phyloP scores from a whole-genome alignment of 1,140 invertebrate genomes.

The Batillaria attramentaria region DNA sequence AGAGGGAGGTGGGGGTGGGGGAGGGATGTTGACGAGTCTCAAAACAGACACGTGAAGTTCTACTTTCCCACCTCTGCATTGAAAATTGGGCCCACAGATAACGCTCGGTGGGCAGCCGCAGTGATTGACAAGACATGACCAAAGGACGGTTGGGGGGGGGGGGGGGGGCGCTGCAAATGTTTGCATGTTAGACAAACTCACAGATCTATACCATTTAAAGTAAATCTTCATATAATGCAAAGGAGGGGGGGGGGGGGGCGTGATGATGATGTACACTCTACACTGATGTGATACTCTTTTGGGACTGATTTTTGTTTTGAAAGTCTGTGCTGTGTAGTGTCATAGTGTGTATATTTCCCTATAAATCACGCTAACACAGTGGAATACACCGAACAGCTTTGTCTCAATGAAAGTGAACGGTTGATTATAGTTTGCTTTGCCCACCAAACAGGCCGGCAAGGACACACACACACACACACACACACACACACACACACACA shows the following conservation, averaged over 20 bases:
- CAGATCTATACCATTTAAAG: not conserved
- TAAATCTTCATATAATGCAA: too few relatives aligned
- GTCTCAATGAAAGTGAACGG: not conserved
- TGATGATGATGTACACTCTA: too few relatives aligned
- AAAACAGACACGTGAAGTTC: too few relatives aligned
- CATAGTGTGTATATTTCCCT: too few relatives aligned
- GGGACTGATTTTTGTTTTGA: not conserved
- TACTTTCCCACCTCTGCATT: too few relatives aligned
- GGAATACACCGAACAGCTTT: not conserved
- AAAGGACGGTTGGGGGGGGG: not conserved
- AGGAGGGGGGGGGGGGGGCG: too few relatives aligned
- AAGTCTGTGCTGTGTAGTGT: not conserved
- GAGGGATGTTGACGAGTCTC: too few relatives aligned
- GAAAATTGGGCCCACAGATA: too few relatives aligned
- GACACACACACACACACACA: not conserved
- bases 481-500: constrained; percentile 13
- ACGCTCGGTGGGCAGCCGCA: too few relatives aligned
- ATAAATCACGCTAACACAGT: not conserved
- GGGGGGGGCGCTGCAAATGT: not conserved
- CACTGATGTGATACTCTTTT: not conserved
- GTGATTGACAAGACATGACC: too few relatives aligned
- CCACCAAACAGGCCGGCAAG: not conserved
- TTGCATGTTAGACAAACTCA: not conserved
- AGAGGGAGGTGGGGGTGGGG: too few relatives aligned
- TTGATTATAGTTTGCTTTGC: not conserved